Percentiles rank a stretch among this genome's conserved stretches.
Conservation (phyloP, 2,113 vertebrate species). For the Gobius niger region DNA sequence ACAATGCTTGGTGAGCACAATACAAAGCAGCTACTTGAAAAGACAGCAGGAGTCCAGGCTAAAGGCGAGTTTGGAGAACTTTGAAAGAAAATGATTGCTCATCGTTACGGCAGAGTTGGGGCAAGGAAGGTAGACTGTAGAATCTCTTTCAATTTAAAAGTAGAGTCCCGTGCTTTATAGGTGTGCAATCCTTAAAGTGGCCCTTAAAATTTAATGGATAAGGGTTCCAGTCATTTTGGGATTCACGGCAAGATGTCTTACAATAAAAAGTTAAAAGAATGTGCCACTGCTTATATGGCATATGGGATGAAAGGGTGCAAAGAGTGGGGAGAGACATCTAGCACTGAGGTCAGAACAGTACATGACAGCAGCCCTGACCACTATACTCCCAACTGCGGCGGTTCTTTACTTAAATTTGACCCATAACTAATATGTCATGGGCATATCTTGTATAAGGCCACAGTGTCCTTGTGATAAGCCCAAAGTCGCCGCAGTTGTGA, state of each 20-base stretch:
- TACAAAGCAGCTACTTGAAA: neutral
- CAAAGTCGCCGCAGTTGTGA: neutral
- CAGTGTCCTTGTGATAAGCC: neutral
- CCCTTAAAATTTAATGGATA: neutral
- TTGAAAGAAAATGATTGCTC: slow-evolving; percentile 39
- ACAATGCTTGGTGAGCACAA: slow-evolving; percentile 2
- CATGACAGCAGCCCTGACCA: too few species aligned
- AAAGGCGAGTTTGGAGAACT: slow-evolving; percentile 20
- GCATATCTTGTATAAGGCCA: too few species aligned
- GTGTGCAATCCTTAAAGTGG: neutral
- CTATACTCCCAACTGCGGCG: too few species aligned
- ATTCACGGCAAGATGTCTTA: too few species aligned
- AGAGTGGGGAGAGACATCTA: too few species aligned
- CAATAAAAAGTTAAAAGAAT: neutral
- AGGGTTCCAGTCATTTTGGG: neutral
- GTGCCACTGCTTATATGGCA: too few species aligned
- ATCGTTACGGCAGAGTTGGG: slow-evolving; percentile 24
- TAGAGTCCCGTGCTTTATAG: neutral
- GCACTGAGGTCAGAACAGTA: too few species aligned
- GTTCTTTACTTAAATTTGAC: too few species aligned
- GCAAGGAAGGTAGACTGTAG: neutral
- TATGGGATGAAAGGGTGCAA: neutral
- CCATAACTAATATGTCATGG: too few species aligned
- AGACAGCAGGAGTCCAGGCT: slow-evolving; percentile 5
- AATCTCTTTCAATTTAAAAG: slow-evolving; percentile 1